A percentile compares a stretch with the other conserved stretches of the same genome.
phyloP scores from a whole-genome alignment of 2,113 vertebrate genomes.

The Anhinga rufa region DNA sequence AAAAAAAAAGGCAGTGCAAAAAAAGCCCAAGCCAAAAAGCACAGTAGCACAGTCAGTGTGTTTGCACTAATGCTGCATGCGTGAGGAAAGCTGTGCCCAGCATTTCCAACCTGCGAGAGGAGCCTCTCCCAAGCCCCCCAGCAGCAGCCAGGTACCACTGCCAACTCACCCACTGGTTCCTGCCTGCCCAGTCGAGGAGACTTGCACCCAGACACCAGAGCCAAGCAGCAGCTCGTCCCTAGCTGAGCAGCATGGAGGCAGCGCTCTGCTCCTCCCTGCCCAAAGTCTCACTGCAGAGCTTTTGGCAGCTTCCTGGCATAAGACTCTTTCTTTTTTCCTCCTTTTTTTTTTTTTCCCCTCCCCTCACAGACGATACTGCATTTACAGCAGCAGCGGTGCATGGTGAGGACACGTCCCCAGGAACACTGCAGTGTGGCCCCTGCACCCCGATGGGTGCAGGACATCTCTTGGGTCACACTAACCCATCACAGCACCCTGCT shows the following conservation, averaged over 20 bases:
- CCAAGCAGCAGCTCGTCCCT: neutral
- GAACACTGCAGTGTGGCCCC: neutral
- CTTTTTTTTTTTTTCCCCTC: neutral
- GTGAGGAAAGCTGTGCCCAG: neutral
- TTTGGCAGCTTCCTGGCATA: constrained; percentile 44
- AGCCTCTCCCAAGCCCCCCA: neutral
- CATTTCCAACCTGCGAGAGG: neutral
- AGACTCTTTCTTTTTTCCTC: neutral
- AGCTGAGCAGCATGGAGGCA: neutral
- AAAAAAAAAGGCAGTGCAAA: neutral
- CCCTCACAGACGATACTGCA: neutral
- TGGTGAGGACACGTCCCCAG: neutral
- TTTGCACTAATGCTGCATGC: neutral
- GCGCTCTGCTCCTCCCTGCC: neutral
- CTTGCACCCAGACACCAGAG: neutral
- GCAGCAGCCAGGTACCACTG: neutral
- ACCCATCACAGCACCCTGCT: neutral
- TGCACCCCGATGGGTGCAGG: accelerated
- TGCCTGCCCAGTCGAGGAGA: neutral
- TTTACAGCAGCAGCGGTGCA: neutral
- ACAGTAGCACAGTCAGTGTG: neutral
- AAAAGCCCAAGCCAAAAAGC: neutral
- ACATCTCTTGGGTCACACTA: neutral
- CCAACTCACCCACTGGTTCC: neutral
- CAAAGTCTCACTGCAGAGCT: constrained; percentile 30